Conservation (phyloP, 1,140 invertebrate species). For the Sogatella furcifera region DNA sequence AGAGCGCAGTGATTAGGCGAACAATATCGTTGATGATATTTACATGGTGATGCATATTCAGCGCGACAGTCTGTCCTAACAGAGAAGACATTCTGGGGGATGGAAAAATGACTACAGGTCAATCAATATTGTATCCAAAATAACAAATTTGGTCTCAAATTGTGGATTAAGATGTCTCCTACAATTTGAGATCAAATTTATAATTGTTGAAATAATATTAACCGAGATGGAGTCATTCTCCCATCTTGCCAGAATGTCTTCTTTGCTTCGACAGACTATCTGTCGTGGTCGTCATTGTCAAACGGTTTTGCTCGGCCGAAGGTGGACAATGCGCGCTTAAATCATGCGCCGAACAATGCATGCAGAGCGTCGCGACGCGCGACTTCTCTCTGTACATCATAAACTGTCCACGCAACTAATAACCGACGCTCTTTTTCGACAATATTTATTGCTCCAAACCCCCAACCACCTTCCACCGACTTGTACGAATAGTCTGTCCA, state of each 20-base stretch:
- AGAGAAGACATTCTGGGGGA: too few species aligned
- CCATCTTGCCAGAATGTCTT: too few species aligned
- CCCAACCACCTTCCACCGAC: background rate
- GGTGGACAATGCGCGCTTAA: background rate
- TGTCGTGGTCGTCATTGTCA: background rate
- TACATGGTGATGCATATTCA: constrained; percentile 2
- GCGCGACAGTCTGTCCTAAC: background rate
- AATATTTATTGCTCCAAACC: background rate
- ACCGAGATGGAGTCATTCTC: too few species aligned
- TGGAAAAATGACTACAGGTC: too few species aligned
- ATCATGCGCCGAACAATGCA: background rate
- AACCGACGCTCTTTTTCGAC: background rate
- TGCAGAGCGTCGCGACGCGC: background rate
- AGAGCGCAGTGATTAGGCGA: background rate
- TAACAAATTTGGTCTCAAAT: too few species aligned
- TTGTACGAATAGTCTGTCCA: too few species aligned
- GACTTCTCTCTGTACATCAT: background rate
- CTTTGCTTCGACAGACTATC: too few species aligned
- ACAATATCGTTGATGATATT: constrained; percentile 2
- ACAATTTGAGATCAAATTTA: too few species aligned
- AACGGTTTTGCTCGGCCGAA: background rate
- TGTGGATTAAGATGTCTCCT: too few species aligned
- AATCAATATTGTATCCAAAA: too few species aligned
- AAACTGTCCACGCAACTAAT: background rate
- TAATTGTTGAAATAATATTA: too few species aligned